Evolutionary conservation across 2,888 invertebrate species (phyloP).

Genomic region (Drepana falcataria): DNA sequence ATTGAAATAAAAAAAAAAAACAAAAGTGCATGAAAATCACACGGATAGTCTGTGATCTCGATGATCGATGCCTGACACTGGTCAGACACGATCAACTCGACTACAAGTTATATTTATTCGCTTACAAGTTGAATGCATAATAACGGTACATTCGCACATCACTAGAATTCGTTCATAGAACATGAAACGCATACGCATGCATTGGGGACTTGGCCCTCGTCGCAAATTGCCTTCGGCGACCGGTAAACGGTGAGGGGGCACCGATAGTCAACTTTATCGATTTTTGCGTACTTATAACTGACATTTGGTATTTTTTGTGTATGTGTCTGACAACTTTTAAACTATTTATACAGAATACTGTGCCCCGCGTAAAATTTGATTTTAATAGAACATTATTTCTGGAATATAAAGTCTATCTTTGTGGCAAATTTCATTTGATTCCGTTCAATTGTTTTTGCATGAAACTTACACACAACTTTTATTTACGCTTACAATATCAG

Average conservation of each 20-base stretch:
- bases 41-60: slow-evolving; percentile 32
- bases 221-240: slow-evolving; percentile 42
- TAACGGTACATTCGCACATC: slow-evolving; percentile 57
- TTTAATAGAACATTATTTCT: too few species aligned
- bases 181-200: slow-evolving; percentile 53
- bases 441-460: too few species aligned
- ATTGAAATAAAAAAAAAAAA: slow-evolving; percentile 35
- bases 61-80: slow-evolving; percentile 37
- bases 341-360: too few species aligned
- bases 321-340: too few species aligned
- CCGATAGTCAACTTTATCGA: slow-evolving; percentile 52
- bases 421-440: too few species aligned
- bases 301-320: too few species aligned
- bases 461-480: too few species aligned
- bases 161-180: slow-evolving; percentile 45
- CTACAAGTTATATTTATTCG: neutral
- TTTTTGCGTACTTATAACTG: slow-evolving; percentile 24
- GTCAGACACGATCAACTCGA: slow-evolving; percentile 26
- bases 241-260: slow-evolving; percentile 52
- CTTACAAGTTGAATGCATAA: slow-evolving; percentile 42
- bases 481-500: too few species aligned
- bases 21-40: slow-evolving; percentile 62
- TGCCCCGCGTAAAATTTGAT: too few species aligned
- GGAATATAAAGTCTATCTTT: too few species aligned
- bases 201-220: slow-evolving; percentile 47